phyloP scores from a whole-genome alignment of 2,888 invertebrate species.

The Ectemnius lituratus region DNA sequence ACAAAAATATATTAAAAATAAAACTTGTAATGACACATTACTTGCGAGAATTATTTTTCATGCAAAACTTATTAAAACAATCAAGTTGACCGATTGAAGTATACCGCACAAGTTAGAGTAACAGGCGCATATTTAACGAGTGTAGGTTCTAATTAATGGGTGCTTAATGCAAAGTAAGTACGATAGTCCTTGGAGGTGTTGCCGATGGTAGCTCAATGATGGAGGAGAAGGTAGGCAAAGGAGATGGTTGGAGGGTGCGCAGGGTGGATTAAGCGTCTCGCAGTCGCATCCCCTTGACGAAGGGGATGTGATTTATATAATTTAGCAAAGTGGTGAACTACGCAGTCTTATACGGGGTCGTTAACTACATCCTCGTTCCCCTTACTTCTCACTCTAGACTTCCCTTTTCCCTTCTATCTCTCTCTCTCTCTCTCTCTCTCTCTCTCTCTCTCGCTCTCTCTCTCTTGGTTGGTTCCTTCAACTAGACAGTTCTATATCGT shows the following conservation, averaged over 20 bases:
- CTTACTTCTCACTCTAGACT: slow-evolving; percentile 30
- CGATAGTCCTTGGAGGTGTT: slow-evolving; percentile 57
- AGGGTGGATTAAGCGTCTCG: slow-evolving; percentile 66
- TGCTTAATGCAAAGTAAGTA: slow-evolving; percentile 72
- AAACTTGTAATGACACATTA: too few relatives aligned
- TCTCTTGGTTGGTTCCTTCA: neutral
- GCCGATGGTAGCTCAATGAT: slow-evolving; percentile 40
- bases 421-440: neutral
- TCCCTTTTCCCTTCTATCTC: slow-evolving; percentile 11
- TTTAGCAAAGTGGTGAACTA: slow-evolving; percentile 75
- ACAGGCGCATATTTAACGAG: slow-evolving; percentile 64
- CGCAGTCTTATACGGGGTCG: slow-evolving; percentile 66
- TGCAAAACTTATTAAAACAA: too few relatives aligned
- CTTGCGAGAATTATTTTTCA: too few relatives aligned
- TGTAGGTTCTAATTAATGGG: slow-evolving; percentile 70
- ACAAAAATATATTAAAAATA: too few relatives aligned
- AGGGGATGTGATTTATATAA: slow-evolving; percentile 75
- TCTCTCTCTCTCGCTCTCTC: neutral
- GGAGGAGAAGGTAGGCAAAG: slow-evolving; percentile 18
- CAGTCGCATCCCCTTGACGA: slow-evolving; percentile 68
- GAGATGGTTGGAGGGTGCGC: slow-evolving; percentile 28
- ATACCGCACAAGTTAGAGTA: slow-evolving; percentile 49
- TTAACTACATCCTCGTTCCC: slow-evolving; percentile 61
- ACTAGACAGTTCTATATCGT: neutral
- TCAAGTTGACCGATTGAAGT: too few relatives aligned